Evolutionary conservation across 2,888 invertebrate species (phyloP).

Genomic region (Meloe dianella): DNA sequence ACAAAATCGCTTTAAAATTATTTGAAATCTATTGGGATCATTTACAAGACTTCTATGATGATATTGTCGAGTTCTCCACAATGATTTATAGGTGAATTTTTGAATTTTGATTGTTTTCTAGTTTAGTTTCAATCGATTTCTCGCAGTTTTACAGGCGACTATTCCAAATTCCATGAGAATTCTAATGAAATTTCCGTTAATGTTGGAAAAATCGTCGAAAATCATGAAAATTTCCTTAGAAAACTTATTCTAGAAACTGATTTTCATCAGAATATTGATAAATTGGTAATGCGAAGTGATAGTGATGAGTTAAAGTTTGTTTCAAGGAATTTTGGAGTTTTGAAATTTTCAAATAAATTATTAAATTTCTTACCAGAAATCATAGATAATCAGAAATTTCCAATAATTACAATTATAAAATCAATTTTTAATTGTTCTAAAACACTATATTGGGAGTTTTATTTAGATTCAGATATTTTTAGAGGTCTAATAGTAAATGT

Average conservation of each 20-base stretch:
- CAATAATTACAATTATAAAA: neutral
- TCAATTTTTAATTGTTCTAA: slow-evolving; percentile 16
- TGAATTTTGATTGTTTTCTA: slow-evolving; percentile 21
- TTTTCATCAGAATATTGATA: neutral
- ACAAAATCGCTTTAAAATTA: slow-evolving; percentile 61
- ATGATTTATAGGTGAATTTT: slow-evolving; percentile 35
- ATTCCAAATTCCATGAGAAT: slow-evolving; percentile 11
- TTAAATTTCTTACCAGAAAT: neutral
- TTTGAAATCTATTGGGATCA: slow-evolving; percentile 54
- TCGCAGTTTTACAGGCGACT: slow-evolving; percentile 28
- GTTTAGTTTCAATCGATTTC: slow-evolving; percentile 19
- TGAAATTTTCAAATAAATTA: slow-evolving; percentile 10
- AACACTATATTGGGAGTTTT: slow-evolving; percentile 25
- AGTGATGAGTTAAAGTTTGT: neutral
- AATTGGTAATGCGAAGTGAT: neutral
- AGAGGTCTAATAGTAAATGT: slow-evolving; percentile 40
- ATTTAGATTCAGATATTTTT: slow-evolving; percentile 30
- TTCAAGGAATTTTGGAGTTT: neutral
- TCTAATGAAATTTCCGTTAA: slow-evolving; percentile 7
- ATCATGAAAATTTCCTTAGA: neutral
- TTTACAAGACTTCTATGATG: slow-evolving; percentile 26
- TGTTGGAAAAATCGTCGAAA: neutral
- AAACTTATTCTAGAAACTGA: neutral
- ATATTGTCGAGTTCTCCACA: slow-evolving; percentile 35
- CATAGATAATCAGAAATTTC: neutral